Evolutionary conservation across 2,113 vertebrate genomes (phyloP), one percentile per base, ranked within the genome.

Genomic region (Emydura subglobosa): DNA sequence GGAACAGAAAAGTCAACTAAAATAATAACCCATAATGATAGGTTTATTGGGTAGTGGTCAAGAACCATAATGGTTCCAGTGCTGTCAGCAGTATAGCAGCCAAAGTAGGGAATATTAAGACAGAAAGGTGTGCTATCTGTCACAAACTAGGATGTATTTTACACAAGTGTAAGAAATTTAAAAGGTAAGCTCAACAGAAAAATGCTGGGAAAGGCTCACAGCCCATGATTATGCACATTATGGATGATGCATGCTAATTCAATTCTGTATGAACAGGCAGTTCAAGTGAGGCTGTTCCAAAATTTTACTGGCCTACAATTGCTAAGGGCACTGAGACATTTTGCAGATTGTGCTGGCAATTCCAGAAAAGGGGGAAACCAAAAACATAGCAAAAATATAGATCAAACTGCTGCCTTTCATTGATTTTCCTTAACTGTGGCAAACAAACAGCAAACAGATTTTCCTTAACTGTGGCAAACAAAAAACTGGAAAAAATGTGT

Each of bases 291-390:
- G n/a, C 87, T 94, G 83, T 90, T 97, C 95, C 94, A 97, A 97
- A 97, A 88, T 87, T 81, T 97, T 97, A 96, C 86, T 97, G 80
- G 85, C 85, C 80, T 39, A 39, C 85, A 87, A 87, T 87, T 87
- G 87, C 87, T 83, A 96, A 95, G 96, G 94, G 88, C 94, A 97
- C 83, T 97, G 94, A 91, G 95, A 94, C 97, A 97, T 97, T 97
- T 96, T 97, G 97, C 96, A 88, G 96, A 87, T 78, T 92, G 83
- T 84, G 85, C 61, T 95, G 91, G 93, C 83, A 85, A 82, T 96
- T 96, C 94, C 95, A 97, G 91, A 97, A 95, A 79, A 44, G 94
- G 79, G 51, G 82, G 94, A 91, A 95, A 93, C 65, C 85, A 84
- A 93, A 87, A 96, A 86, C 82, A 90, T 0, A 19, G 82, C 54